These are phyloP conservation scores for Rhinopomastus cyanomelas DNA, from an alignment of 2,113 vertebrate species.

Conservation along the genomic window DNA sequence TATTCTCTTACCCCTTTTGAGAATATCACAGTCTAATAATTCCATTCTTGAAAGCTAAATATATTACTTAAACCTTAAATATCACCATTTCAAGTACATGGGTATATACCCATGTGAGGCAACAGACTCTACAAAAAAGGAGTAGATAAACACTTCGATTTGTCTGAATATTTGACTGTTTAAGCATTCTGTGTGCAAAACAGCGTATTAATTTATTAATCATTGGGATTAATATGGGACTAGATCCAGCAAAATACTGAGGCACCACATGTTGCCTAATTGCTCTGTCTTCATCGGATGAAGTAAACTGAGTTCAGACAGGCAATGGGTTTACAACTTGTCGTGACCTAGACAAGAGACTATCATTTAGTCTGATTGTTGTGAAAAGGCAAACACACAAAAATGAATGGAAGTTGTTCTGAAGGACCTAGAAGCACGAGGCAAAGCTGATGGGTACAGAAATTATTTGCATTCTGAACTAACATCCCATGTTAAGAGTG, in stretches of 20 bases:
- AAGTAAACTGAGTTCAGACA: neutral
- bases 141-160: neutral
- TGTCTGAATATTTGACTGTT: neutral
- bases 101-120: neutral
- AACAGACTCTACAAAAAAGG: conserved; percentile 5
- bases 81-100: neutral
- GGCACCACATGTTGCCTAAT: neutral
- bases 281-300: neutral
- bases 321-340: neutral
- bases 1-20: conserved; percentile 34
- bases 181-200: neutral
- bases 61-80: conserved; percentile 39
- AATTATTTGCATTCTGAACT: conserved; percentile 49
- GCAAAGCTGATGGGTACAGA: neutral
- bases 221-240: neutral
- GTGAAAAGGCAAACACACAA: neutral
- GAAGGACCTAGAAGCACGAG: neutral
- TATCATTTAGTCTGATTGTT: neutral
- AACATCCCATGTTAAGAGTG: conserved; percentile 53
- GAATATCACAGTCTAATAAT: conserved; percentile 24
- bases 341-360: neutral
- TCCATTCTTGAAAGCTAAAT: conserved; percentile 53
- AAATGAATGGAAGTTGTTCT: conserved; percentile 48
- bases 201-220: neutral
- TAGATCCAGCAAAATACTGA: neutral